Conservation (phyloP, 2,888 invertebrate species). For the Rotaria socialis region DNA sequence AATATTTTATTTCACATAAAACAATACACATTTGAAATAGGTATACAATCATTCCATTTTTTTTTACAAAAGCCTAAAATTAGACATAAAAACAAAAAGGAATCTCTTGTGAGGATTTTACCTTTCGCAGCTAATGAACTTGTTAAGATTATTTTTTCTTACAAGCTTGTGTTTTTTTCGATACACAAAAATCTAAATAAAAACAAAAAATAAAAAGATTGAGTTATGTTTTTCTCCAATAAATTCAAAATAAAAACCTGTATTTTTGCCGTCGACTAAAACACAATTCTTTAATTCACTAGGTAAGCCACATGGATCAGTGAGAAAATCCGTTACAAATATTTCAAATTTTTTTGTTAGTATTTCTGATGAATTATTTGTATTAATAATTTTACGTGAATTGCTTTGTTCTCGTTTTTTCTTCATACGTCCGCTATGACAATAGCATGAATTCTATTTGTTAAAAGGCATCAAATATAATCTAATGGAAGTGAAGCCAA, state of each 20-base stretch:
- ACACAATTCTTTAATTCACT: not conserved
- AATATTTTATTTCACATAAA: too few relatives aligned
- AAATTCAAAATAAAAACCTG: not conserved
- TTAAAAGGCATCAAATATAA: not conserved
- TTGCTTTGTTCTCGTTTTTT: not conserved
- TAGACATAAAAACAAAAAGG: too few relatives aligned
- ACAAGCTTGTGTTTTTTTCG: too few relatives aligned
- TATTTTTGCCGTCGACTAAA: not conserved
- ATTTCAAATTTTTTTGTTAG: not conserved
- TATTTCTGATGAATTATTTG: not conserved
- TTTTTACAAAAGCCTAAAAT: too few relatives aligned
- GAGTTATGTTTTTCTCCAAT: too few relatives aligned
- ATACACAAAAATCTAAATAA: too few relatives aligned
- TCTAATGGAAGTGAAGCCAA: not conserved
- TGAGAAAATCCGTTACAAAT: not conserved
- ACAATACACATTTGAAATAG: too few relatives aligned
- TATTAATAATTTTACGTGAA: not conserved
- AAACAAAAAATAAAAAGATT: too few relatives aligned
- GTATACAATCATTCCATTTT: too few relatives aligned
- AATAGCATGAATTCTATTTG: not conserved
- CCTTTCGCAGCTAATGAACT: too few relatives aligned
- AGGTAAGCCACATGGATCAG: not conserved
- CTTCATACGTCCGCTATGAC: not conserved
- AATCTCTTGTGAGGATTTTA: too few relatives aligned
- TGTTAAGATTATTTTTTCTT: too few relatives aligned